These are phyloP conservation scores for Benitochromis conjunctus DNA, from an alignment of 2,113 vertebrate genomes.

Conservation along the genomic window DNA sequence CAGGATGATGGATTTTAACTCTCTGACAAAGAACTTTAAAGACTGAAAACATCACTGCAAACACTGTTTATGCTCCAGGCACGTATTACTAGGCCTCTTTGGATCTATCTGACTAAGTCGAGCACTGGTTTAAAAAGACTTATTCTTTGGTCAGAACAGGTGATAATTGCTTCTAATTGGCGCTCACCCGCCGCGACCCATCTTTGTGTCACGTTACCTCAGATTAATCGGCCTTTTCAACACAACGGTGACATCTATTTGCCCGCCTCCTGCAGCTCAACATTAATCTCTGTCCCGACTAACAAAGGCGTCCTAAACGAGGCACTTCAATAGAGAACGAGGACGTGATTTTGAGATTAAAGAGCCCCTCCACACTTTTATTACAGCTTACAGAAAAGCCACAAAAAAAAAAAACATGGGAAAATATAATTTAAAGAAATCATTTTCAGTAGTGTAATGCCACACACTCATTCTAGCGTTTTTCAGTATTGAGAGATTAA, in stretches of 20 bases:
- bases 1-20: background rate
- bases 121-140: background rate
- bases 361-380: background rate
- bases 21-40: background rate
- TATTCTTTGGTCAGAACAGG: background rate
- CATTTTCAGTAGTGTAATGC: background rate
- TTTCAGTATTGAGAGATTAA: background rate
- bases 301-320: background rate
- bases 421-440: rapidly evolving
- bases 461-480: background rate
- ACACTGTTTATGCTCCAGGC: background rate
- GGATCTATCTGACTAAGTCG: background rate
- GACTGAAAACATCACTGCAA: background rate
- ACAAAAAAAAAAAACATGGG: background rate
- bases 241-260: background rate
- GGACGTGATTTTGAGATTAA: background rate
- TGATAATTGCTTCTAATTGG: background rate
- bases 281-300: background rate
- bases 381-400: background rate
- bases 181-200: background rate
- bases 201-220: background rate
- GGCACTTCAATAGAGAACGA: background rate
- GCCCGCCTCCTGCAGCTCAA: background rate
- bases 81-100: background rate
- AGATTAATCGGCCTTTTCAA: background rate